Percentiles rank a stretch among this genome's conserved stretches.
phyloP scores from a whole-genome alignment of 1,140 invertebrate species.

The Delia radicum region DNA sequence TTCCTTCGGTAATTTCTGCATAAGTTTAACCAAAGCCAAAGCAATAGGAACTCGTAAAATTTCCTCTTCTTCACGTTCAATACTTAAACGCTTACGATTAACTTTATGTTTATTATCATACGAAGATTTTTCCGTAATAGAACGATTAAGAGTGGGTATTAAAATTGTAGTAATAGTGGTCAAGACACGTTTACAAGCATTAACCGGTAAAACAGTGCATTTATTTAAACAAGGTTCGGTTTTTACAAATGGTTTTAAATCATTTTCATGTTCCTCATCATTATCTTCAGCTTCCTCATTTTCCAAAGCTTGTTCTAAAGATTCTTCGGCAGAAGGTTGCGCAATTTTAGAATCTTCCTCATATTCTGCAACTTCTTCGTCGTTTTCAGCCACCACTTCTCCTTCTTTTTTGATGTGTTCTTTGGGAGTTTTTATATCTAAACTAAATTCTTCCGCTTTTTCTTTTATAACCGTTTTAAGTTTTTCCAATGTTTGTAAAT shows the following conservation, averaged over 20 bases:
- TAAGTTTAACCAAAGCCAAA: conserved; percentile 85
- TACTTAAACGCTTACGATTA: conserved; percentile 66
- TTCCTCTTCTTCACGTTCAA: conserved; percentile 81
- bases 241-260: background rate
- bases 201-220: conserved; percentile 62
- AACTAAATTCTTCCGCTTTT: conserved; percentile 32
- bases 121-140: conserved; percentile 71
- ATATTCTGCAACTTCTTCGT: conserved; percentile 34
- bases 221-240: conserved; percentile 39
- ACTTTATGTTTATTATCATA: conserved; percentile 80
- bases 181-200: conserved; percentile 73
- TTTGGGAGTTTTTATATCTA: conserved; percentile 31
- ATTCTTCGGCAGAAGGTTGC: too few relatives aligned
- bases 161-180: conserved; percentile 62
- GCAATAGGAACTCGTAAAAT: conserved; percentile 88
- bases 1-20: conserved; percentile 81
- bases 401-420: conserved; percentile 37
- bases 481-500: conserved; percentile 32
- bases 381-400: conserved; percentile 47
- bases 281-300: conserved; percentile 36
- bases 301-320: conserved; percentile 25
- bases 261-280: conserved; percentile 39
- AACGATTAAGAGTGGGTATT: conserved; percentile 60
- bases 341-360: too few relatives aligned
- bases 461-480: conserved; percentile 19